A percentile compares a stretch with the other conserved stretches of the same genome.
Conservation (phyloP, 1,140 invertebrate species). For the Drosophila hydei region DNA sequence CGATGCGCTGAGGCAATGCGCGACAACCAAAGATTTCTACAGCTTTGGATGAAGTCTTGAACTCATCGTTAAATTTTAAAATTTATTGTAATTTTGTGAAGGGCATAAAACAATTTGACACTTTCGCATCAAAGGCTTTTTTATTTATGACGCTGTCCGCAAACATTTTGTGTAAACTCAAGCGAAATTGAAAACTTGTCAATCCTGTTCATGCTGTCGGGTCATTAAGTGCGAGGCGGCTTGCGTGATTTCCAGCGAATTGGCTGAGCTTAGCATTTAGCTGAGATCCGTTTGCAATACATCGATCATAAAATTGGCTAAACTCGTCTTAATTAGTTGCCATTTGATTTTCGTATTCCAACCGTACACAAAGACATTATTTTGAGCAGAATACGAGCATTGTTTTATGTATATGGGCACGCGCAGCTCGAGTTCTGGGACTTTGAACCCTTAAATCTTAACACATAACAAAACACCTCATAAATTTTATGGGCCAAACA, state of each 20-base stretch:
- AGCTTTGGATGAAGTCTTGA: slow-evolving; percentile 17
- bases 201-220: slow-evolving; percentile 56
- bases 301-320: slow-evolving; percentile 76
- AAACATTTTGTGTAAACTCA: slow-evolving; percentile 40
- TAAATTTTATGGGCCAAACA: slow-evolving; percentile 68
- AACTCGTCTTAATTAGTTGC: slow-evolving; percentile 61
- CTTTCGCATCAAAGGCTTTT: slow-evolving; percentile 48
- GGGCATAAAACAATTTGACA: slow-evolving; percentile 76
- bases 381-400: slow-evolving; percentile 9
- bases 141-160: slow-evolving; percentile 22
- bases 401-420: slow-evolving; percentile 40
- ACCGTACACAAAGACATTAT: slow-evolving; percentile 7
- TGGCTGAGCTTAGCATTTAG: slow-evolving; percentile 21
- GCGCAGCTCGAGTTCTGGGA: slow-evolving; percentile 37
- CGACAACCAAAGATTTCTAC: slow-evolving; percentile 24
- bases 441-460: slow-evolving; percentile 37
- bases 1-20: background rate
- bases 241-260: slow-evolving; percentile 65
- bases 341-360: slow-evolving; percentile 42
- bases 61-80: slow-evolving; percentile 46
- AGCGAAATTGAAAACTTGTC: slow-evolving; percentile 63
- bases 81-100: slow-evolving; percentile 67
- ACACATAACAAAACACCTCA: slow-evolving; percentile 79
- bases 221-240: slow-evolving; percentile 48
- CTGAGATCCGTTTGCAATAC: slow-evolving; percentile 43